Evolutionary conservation across 2,797 vertebrate species (phyloP), one percentile per base, ranked within the genome.

Genomic region (Hyperoplus lanceolatus): DNA sequence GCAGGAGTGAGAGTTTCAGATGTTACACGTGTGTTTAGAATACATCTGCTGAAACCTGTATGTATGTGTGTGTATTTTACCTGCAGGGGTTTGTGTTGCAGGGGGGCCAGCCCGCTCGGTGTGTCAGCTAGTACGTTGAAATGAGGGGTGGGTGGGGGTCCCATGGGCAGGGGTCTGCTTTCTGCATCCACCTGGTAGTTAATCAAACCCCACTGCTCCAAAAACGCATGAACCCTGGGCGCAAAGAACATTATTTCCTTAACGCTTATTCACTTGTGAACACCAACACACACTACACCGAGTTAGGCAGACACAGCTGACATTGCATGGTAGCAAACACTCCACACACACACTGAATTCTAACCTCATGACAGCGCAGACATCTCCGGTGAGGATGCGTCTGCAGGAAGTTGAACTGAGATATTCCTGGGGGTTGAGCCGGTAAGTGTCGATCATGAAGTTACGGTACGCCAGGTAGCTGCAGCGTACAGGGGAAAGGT

Each of bases 181-280:
- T 99, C 98, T 3, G 98, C 97, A 60, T 99, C 98, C 89, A 99
- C 98, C 78, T 99, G 98, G 88, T 99, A 99, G 90, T 99, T 99
- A 39, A 99, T 96, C 68, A 99, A 94, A n/a, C 98, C 98, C 98
- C 98, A 99, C 82, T 99, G 98, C 91, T 99, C 98, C 94, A 99
- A 90, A 84, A 99, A 97, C 0, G 98, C 97, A 55, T 99, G 98
- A 6, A 98, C 97, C 87, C 98, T 99, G 70, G 41, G 88, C 59
- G 80, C 64, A 87, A 45, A 68, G 4, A 50, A 21, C 6, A 76
- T 8, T 48, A 12, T 14, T 14, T 39, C 21, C 0, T 61, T 60
- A 41, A 13, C 8, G 10, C 15, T 49, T 0, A 60, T 46, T 53
- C n/a, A 16, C 11, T 39, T 48, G 15, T 18, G 11, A 59, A 58